phyloP scores from a whole-genome alignment of 2,113 vertebrate species.

The Erythrocercus mccallii region DNA sequence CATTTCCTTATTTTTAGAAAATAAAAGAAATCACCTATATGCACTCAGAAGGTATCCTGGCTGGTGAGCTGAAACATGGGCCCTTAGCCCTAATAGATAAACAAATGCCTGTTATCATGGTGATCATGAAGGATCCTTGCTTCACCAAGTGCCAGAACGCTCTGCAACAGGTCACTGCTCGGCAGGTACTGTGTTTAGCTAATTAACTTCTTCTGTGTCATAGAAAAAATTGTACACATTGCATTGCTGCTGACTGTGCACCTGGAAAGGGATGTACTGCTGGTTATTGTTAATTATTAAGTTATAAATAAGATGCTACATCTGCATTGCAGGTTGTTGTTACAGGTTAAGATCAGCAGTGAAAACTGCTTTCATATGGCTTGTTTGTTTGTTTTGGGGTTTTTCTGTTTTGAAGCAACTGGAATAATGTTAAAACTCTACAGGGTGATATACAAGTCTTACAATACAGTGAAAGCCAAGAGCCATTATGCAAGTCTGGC shows the following conservation, averaged over 20 bases:
- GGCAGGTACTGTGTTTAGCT: slow-evolving; percentile 77
- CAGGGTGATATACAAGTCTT: neutral
- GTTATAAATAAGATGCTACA: neutral
- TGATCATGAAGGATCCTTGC: slow-evolving; percentile 93
- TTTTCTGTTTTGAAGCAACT: neutral
- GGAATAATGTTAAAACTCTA: neutral
- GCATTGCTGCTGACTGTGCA: neutral
- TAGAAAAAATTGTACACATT: neutral
- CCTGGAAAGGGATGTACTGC: neutral
- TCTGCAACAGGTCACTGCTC: slow-evolving; percentile 90
- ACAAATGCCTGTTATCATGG: slow-evolving; percentile 96
- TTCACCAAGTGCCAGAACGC: slow-evolving; percentile 95
- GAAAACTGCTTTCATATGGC: neutral
- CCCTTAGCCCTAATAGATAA: slow-evolving; percentile 91
- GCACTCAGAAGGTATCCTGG: slow-evolving; percentile 96
- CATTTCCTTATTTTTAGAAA: slow-evolving; percentile 76
- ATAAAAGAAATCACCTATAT: slow-evolving; percentile 99
- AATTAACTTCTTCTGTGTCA: neutral
- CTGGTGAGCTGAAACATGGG: slow-evolving; percentile 94
- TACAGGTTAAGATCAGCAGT: neutral
- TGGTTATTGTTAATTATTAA: neutral
- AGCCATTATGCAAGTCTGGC: neutral
- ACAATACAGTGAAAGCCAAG: neutral
- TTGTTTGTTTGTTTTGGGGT: neutral
- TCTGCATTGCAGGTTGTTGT: neutral